A percentile compares a stretch with the other conserved stretches of the same genome.
Conservation (phyloP, 2,888 invertebrate species). For the Apamea crenata region DNA sequence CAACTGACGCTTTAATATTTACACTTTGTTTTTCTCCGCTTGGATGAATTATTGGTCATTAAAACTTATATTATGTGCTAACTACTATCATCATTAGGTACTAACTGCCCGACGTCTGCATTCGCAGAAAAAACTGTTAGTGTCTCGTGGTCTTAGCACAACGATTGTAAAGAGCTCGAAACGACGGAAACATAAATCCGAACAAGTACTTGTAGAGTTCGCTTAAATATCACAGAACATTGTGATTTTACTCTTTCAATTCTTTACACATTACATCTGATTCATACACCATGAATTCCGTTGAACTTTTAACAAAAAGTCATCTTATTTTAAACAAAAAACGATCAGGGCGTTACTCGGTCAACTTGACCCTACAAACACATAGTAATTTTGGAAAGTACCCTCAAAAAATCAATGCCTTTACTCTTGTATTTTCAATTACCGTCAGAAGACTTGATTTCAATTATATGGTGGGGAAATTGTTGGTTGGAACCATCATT, state of each 20-base stretch:
- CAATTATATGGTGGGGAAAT: constrained; percentile 78
- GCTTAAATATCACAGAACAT: constrained; percentile 43
- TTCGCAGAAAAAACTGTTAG: constrained; percentile 58
- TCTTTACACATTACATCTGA: constrained; percentile 48
- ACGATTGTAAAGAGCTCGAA: constrained; percentile 35
- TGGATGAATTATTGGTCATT: constrained; percentile 60
- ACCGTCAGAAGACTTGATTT: constrained; percentile 75
- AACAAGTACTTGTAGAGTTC: constrained; percentile 28
- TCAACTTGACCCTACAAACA: constrained; percentile 68
- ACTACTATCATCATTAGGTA: constrained; percentile 60
- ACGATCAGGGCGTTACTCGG: constrained; percentile 59
- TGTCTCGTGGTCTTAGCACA: constrained; percentile 22
- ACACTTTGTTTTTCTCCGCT: constrained; percentile 50
- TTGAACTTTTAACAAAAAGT: constrained; percentile 65
- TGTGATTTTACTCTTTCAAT: constrained; percentile 31
- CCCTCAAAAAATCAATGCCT: constrained; percentile 67
- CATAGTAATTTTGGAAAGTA: constrained; percentile 78
- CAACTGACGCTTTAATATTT: constrained; percentile 53
- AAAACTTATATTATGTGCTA: constrained; percentile 61
- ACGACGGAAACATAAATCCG: constrained; percentile 47
- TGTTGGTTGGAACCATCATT: constrained; percentile 74
- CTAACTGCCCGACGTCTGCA: constrained; percentile 46
- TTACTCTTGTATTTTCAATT: constrained; percentile 74
- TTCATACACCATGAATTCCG: constrained; percentile 53
- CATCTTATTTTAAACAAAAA: constrained; percentile 55